phyloP scores from a whole-genome alignment of 2,888 invertebrate genomes.

The Epinotia demarniana region DNA sequence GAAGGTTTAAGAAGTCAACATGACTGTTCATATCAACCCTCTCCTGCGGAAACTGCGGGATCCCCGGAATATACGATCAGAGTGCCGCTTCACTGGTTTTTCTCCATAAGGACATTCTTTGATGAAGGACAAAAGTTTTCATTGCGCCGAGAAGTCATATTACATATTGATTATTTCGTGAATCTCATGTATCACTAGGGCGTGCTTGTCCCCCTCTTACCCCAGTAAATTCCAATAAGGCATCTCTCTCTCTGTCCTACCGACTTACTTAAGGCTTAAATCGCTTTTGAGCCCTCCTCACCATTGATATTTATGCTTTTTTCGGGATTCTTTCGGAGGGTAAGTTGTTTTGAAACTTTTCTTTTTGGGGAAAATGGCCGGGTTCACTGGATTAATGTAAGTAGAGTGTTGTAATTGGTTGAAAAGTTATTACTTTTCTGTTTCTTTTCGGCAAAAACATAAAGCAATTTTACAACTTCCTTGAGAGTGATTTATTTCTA shows the following conservation, averaged over 20 bases:
- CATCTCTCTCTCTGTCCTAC: slow-evolving; percentile 46
- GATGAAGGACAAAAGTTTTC: slow-evolving; percentile 50
- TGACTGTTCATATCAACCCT: slow-evolving; percentile 42
- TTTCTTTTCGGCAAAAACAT: slow-evolving; percentile 74
- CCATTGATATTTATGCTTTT: slow-evolving; percentile 80
- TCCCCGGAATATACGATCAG: slow-evolving; percentile 29
- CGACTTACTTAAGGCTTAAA: slow-evolving; percentile 57
- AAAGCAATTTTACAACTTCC: slow-evolving; percentile 73
- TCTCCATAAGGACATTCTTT: slow-evolving; percentile 42
- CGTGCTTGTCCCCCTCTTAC: slow-evolving; percentile 62
- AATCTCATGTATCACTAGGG: slow-evolving; percentile 65
- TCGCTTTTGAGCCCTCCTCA: slow-evolving; percentile 67
- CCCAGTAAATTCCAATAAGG: slow-evolving; percentile 44
- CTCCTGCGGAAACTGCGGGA: slow-evolving; percentile 37
- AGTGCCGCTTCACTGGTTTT: slow-evolving; percentile 38
- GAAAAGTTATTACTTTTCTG: slow-evolving; percentile 76
- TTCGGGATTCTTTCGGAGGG: slow-evolving; percentile 70
- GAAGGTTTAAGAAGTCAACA: slow-evolving; percentile 36
- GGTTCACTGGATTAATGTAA: slow-evolving; percentile 75
- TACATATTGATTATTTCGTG: slow-evolving; percentile 69
- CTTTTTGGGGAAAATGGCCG: slow-evolving; percentile 67
- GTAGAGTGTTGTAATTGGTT: slow-evolving; percentile 78
- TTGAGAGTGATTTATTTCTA: slow-evolving; percentile 72
- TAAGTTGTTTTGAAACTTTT: slow-evolving; percentile 76
- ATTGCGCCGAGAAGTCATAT: slow-evolving; percentile 48